Conservation (phyloP, 2,888 invertebrate genomes). For the Ariolimax columbianus region DNA sequence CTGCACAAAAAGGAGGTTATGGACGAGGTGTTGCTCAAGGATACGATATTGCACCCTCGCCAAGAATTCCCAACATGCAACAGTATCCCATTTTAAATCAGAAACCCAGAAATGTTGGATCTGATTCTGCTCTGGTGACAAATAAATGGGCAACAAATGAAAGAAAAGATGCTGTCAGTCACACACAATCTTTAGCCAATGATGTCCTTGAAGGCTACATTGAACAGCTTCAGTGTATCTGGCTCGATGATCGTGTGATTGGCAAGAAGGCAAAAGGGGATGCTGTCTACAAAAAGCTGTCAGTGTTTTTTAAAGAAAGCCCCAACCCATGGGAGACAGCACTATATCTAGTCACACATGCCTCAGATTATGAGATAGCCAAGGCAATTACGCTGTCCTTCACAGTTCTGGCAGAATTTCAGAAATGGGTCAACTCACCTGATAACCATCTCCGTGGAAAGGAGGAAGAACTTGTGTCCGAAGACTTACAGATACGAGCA, state of each 20-base stretch:
- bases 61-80: background rate
- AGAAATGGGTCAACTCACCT: slow-evolving; percentile 58
- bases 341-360: slow-evolving; percentile 40
- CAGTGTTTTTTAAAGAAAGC: background rate
- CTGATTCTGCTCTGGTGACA: background rate
- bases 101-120: background rate
- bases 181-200: slow-evolving; percentile 2
- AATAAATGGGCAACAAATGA: slow-evolving; percentile 28
- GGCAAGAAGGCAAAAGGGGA: slow-evolving; percentile 37
- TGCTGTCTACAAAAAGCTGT: slow-evolving; percentile 22
- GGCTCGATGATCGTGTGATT: slow-evolving; percentile 28
- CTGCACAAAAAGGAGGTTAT: background rate
- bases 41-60: background rate
- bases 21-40: slow-evolving; percentile 1
- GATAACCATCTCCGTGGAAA: slow-evolving; percentile 34
- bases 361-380: slow-evolving; percentile 48
- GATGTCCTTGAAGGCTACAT: slow-evolving; percentile 28
- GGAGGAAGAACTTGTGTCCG: slow-evolving; percentile 55
- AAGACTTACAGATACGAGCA: slow-evolving; percentile 60
- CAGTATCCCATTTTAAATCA: background rate
- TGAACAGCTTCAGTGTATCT: slow-evolving; percentile 34
- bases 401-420: slow-evolving; percentile 65
- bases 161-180: background rate
- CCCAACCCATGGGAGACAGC: slow-evolving; percentile 54
- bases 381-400: slow-evolving; percentile 64